A percentile compares a stretch with the other conserved stretches of the same genome.
Conservation (phyloP, 2,113 vertebrate species). For the Mionectes macconnelli region DNA sequence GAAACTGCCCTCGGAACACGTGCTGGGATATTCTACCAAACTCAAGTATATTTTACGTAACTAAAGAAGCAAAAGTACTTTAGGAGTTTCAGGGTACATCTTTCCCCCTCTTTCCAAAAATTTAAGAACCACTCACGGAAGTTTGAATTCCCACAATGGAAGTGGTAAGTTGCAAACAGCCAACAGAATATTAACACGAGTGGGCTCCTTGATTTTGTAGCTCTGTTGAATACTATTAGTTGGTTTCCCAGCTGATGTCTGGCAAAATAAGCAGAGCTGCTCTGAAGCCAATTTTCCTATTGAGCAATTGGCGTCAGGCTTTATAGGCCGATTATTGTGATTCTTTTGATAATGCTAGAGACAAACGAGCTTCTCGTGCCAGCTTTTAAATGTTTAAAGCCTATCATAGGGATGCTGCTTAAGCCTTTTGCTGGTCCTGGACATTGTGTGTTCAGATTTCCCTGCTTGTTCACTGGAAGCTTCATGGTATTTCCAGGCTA, state of each 20-base stretch:
- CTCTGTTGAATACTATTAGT: not conserved
- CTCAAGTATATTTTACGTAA: not conserved
- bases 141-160: not conserved
- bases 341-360: not conserved
- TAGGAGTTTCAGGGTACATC: not conserved
- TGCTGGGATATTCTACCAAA: not conserved
- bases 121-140: not conserved
- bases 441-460: not conserved
- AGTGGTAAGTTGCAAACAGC: not conserved
- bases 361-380: not conserved
- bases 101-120: not conserved
- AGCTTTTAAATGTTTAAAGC: not conserved
- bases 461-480: not conserved
- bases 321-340: constrained; percentile 1
- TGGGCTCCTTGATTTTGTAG: not conserved
- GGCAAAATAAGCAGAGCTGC: not conserved
- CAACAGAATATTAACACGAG: not conserved
- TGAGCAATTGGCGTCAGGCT: not conserved
- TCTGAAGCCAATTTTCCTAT: constrained; percentile 30
- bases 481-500: not conserved
- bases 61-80: not conserved
- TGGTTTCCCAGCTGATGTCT: constrained; percentile 39
- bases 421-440: not conserved
- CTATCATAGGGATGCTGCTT: not conserved
- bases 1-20: not conserved